Conservation (phyloP, 2,888 invertebrate genomes). For the Ernsta delagoae region DNA sequence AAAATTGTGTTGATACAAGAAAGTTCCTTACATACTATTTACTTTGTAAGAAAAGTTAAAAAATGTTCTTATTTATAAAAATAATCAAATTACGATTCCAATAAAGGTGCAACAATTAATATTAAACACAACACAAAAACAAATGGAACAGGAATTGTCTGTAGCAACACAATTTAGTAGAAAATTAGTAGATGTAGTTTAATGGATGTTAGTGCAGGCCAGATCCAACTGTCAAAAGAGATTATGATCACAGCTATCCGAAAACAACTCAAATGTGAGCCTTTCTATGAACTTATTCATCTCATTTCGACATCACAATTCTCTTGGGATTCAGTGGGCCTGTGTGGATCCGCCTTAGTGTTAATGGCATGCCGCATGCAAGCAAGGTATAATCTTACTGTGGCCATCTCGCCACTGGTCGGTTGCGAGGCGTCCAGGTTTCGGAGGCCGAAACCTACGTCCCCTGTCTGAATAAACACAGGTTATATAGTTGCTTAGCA, state of each 20-base stretch:
- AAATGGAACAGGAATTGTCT: slow-evolving; percentile 19
- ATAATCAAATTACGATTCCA: slow-evolving; percentile 17
- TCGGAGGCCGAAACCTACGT: slow-evolving; percentile 76
- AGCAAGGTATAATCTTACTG: slow-evolving; percentile 72
- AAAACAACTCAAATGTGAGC: too few relatives aligned
- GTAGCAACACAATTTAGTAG: slow-evolving; percentile 21
- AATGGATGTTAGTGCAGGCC: not conserved
- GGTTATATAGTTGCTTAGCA: slow-evolving; percentile 3
- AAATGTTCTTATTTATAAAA: not conserved
- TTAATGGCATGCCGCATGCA: slow-evolving; percentile 56
- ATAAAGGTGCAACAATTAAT: slow-evolving; percentile 29
- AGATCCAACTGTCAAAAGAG: too few relatives aligned
- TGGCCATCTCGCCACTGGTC: slow-evolving; percentile 72
- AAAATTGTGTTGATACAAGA: slow-evolving; percentile 26
- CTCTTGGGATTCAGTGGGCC: too few relatives aligned
- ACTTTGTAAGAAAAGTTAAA: not conserved
- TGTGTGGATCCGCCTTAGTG: not conserved
- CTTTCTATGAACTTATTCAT: too few relatives aligned
- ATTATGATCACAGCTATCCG: too few relatives aligned
- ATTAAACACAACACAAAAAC: slow-evolving; percentile 28
- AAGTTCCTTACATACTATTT: slow-evolving; percentile 15
- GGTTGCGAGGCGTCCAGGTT: slow-evolving; percentile 75
- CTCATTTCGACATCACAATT: too few relatives aligned
- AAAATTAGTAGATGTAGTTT: slow-evolving; percentile 6
- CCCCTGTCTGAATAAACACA: slow-evolving; percentile 70